These are phyloP conservation scores for Iguana delicatissima DNA, from an alignment of 2,797 vertebrate species.

Conservation along the genomic window DNA sequence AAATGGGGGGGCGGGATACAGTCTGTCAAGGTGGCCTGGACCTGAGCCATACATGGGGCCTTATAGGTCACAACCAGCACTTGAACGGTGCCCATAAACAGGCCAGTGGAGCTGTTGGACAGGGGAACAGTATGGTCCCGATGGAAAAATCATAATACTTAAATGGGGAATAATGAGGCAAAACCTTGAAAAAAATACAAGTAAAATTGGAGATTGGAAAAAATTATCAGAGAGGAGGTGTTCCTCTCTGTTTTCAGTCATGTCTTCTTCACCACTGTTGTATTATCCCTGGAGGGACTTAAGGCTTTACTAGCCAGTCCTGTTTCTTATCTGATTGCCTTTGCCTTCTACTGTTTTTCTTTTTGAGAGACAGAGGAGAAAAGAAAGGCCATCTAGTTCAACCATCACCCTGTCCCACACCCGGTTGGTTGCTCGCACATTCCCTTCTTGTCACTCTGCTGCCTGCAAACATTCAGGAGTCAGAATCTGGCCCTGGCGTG, in stretches of 20 bases:
- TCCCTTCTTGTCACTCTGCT: too few relatives aligned
- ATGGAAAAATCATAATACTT: not conserved
- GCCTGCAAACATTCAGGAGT: too few relatives aligned
- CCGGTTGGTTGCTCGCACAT: too few relatives aligned
- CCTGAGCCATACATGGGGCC: too few relatives aligned
- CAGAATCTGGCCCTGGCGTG: too few relatives aligned
- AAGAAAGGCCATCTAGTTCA: too few relatives aligned
- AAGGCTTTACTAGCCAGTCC: not conserved
- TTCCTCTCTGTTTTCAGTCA: not conserved
- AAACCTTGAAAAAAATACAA: not conserved
- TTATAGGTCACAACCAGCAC: too few relatives aligned
- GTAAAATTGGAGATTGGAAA: not conserved
- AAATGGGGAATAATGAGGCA: not conserved
- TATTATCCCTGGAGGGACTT: not conserved
- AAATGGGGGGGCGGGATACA: too few relatives aligned
- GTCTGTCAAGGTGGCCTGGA: too few relatives aligned
- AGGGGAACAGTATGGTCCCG: too few relatives aligned
- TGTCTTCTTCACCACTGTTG: not conserved
- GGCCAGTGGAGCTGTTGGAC: too few relatives aligned
- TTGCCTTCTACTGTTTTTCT: not conserved
- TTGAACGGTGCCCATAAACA: too few relatives aligned
- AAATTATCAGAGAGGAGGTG: not conserved
- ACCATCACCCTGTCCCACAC: not conserved
- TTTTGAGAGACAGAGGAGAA: not conserved
- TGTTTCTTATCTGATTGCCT: not conserved